Evolutionary conservation across 2,888 invertebrate genomes (phyloP), one percentile per base, ranked within the genome.

Genomic region (Rhaphigaster nebulosa): DNA sequence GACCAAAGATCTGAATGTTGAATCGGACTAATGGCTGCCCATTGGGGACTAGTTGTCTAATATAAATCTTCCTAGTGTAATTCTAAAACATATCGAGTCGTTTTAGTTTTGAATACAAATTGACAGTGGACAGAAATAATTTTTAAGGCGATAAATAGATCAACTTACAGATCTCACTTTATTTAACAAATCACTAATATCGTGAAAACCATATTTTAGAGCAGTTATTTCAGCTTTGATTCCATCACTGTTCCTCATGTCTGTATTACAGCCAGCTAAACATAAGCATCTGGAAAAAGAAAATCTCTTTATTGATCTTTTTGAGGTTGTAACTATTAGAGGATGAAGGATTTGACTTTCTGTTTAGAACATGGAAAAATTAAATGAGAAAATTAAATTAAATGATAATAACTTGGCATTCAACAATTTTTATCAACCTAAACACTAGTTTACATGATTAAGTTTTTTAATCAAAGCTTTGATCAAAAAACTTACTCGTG

Each of bases 181-280:
- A 93, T 95, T 95, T 92, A 97, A 94, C 65, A 97, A 94, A 92
- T 95, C 95, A 34, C 96, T 96, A 90, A 96, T 96, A 91, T 96
- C 95, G 91, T 95, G 95, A 93, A 96, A 95, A 38, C 96, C 96
- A 93, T 96, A 95, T 93, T 96, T 96, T 90, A 97, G 94, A n/a
- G 97, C 97, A 92, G 96, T 96, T 76, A 97, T 96, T 93, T 97
- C 97, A 10, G 97, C 96, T 87, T 96, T 95, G 90, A 97, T 96
- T 90, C 96, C 96, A 93, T 96, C 96, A 93, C 95, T 95, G 93
- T 96, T 96, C 89, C 95, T 95, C 91, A 95, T 95, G 92, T 96
- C 96, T 87, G 96, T 95, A 92, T 96, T 95, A 92, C 96, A 96
- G 80, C 96, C 96, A 91, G 96, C 95, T 92, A 96, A 94, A 93